Percentiles rank a stretch among this genome's conserved stretches.
These are phyloP conservation scores for Rhyacophila evoluta DNA, from an alignment of 2,888 invertebrate species.

Conservation along the genomic window DNA sequence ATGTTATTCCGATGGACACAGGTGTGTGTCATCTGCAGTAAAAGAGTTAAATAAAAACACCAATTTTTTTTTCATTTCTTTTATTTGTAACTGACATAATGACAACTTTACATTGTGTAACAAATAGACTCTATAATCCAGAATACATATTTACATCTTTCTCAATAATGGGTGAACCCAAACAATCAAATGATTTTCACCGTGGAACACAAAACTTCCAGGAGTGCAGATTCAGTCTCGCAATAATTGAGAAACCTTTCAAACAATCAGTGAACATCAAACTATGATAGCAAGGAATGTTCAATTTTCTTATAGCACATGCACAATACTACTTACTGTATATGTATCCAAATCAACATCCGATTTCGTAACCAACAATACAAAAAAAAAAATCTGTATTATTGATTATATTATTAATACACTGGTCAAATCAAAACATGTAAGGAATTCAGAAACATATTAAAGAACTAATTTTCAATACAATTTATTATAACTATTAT, in stretches of 20 bases:
- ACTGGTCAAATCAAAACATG: too few species aligned
- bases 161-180: not conserved
- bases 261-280: not conserved
- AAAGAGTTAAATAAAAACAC: slow-evolving; percentile 26
- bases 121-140: slow-evolving; percentile 5
- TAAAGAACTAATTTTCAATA: too few species aligned
- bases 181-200: not conserved
- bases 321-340: not conserved
- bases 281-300: slow-evolving; percentile 14
- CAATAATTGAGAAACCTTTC: not conserved
- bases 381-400: too few species aligned
- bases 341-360: not conserved
- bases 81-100: slow-evolving; percentile 9
- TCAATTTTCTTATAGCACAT: not conserved
- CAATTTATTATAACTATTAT: too few species aligned
- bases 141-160: slow-evolving; percentile 4
- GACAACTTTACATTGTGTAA: not conserved
- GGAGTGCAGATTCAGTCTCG: not conserved
- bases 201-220: not conserved
- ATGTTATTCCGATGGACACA: too few species aligned
- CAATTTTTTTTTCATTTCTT: not conserved
- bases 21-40: too few species aligned
- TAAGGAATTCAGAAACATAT: too few species aligned
- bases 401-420: too few species aligned
- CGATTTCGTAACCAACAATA: not conserved